These are phyloP conservation scores for Magallana angulata DNA, from an alignment of 1,140 invertebrate species.

Conservation along the genomic window DNA sequence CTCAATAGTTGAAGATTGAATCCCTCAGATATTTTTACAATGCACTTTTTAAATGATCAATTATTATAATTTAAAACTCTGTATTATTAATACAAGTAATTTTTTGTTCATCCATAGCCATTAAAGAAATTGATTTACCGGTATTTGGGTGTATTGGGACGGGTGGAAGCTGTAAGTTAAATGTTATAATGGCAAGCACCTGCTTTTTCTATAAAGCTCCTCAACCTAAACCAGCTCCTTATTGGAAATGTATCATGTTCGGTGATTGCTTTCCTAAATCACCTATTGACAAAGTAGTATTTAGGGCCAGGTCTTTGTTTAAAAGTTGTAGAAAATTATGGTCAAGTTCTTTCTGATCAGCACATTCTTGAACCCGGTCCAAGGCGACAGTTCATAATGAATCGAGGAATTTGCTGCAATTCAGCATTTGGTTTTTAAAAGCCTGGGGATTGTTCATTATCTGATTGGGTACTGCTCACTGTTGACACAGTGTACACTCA, in stretches of 20 bases:
- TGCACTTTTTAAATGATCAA: no score
- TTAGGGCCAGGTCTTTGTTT: neutral
- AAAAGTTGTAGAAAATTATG: slow-evolving; percentile 18
- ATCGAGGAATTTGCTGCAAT: neutral
- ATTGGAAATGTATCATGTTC: slow-evolving; percentile 8
- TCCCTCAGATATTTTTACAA: no score
- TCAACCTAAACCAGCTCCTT: neutral
- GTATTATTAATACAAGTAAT: no score
- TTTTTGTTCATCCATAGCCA: no score
- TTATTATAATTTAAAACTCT: no score
- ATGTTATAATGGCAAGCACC: no score
- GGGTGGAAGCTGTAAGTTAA: no score
- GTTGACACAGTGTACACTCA: neutral
- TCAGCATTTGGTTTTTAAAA: neutral
- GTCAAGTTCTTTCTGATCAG: slow-evolving; percentile 7
- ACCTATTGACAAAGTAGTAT: slow-evolving; percentile 2
- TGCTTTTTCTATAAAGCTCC: neutral
- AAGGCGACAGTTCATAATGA: neutral
- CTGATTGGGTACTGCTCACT: neutral
- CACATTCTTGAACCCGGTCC: slow-evolving; percentile 26
- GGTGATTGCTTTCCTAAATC: slow-evolving; percentile 7
- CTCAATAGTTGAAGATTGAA: no score
- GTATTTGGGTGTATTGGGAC: no score
- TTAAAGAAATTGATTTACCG: no score
- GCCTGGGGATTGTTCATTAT: neutral